Evolutionary conservation across 2,797 vertebrate species (phyloP), one percentile per base, ranked within the genome.

Genomic region (Erpetoichthys calabaricus): DNA sequence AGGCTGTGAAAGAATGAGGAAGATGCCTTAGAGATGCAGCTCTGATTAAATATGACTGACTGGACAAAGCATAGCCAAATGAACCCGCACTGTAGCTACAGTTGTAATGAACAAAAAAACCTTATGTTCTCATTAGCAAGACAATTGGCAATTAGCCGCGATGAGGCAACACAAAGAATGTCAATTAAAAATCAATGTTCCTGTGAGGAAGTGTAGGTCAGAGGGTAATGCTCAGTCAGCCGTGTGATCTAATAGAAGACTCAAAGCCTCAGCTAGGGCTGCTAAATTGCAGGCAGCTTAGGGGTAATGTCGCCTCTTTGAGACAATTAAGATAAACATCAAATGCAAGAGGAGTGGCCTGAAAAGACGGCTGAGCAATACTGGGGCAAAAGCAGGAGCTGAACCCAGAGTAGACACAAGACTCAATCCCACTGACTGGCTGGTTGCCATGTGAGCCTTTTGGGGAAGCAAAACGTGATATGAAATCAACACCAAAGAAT

Each of bases 221-320:
- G 69, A 81, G 84, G 78, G 69, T 68, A 84, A 63, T 79, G 75
- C 72, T 82, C 82, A 85, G 81, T 84, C 83, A 86, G 65, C 80
- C 79, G 78, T 77, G 77, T 80, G 75, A 80, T 58, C 57, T 50
- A 43, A 58, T n/a, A 58, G 57, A 51, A 6, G 51, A 43, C 25
- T 50, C 9, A 10, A 25, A 2, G 43, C 5, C 42, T 51, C 42
- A 9, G 42, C 7, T 8, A 7, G 4, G 5, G 43, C 42, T 8
- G 41, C 47, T 50, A n/a, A 51, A 51, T 10, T 44, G 42, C 50
- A 51, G 53, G 7, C 42, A 43, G 3, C 53, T 54, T 25, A 25
- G 25, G 25, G 25, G 25, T 25, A 25, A 25, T 25, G 25, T 25
- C 25, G 25, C 25, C 25, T 25, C 25, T 54, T 43, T 41, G 41